Percentiles rank a stretch among this genome's conserved stretches.
phyloP scores from a whole-genome alignment of 30 jellyfish, hydroid and myxozoan species.

The Aurelia aurita region DNA sequence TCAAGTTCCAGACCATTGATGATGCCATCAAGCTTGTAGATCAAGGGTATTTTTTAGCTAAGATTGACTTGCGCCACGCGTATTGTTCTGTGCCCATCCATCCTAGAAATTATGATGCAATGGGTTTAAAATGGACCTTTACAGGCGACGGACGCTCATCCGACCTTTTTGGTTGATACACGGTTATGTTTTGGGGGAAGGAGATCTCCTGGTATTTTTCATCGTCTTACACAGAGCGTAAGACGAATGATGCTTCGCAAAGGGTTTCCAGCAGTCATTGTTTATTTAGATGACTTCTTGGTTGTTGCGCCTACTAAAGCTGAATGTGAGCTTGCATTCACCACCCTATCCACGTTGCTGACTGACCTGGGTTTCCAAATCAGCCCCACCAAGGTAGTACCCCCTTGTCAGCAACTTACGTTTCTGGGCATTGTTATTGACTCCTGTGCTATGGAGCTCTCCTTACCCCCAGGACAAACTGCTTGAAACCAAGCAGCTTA shows the following conservation, averaged over 20 bases:
- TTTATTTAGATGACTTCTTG: not conserved
- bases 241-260: not conserved
- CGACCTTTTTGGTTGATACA: no score
- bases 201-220: no score
- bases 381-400: not conserved
- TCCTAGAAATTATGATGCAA: not conserved
- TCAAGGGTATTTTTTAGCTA: not conserved
- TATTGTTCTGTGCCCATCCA: not conserved
- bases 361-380: not conserved
- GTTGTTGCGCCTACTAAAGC: not conserved
- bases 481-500: no score
- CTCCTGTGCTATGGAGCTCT: no score
- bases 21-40: conserved; percentile 12
- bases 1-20: not conserved
- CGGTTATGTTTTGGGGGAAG: no score
- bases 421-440: not conserved
- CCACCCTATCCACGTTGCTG: not conserved
- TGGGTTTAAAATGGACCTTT: no score
- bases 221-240: no score
- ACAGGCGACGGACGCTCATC: no score
- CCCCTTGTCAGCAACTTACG: conserved; percentile 5
- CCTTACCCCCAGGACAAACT: no score
- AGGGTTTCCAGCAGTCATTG: not conserved
- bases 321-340: conserved; percentile 2
- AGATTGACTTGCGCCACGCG: not conserved